Evolutionary conservation across 2,888 invertebrate genomes (phyloP), one percentile per base, ranked within the genome.

Genomic region (Caenorhabditis japonica): DNA sequence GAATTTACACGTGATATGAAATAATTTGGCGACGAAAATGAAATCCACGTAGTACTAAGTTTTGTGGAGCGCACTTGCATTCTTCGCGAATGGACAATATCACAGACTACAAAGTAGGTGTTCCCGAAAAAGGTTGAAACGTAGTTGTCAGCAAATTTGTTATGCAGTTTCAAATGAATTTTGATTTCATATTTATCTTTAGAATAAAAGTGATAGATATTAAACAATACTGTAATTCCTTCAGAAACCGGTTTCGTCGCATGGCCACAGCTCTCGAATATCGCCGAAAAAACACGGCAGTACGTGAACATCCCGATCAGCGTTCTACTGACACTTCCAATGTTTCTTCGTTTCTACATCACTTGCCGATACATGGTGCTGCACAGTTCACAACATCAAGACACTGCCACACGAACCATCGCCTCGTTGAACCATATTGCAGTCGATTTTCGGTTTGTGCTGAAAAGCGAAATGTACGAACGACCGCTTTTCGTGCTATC

Each of bases 351-450:
- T 88, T 93, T 97, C 88, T 99, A 99, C 91, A 92, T 99, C 89
- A 96, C 99, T 90, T 96, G 96, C 91, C 93, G 99, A 88, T 97
- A 97, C 87, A 97, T 99, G 96, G 92, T 99, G 88, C 92, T 99
- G 86, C 99, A 99, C 91, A 96, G 96, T 90, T 95, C 97, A 91
- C 92, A 97, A 46, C 60, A 73, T 34, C 73, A 73, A 79, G 97
- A 99, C 90, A 97, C 97, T 87, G 96, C 96, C 10, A 97, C 97
- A 79, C 92, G 97, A 89, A 90, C 76, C 76, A 90, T 80, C 38
- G 87, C 87, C 3, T 82, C 85, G 1, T 61, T 87, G n/a, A 88
- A 88, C 69, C 84, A 83, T 53, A 96, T 97, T 89, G 95, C 96
- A 91, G 97, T 99, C 91, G 90, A 90, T 81, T 97, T 97, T 89